Evolutionary conservation across 2,113 vertebrate genomes (phyloP).

Genomic region (Phocoena sinus): DNA sequence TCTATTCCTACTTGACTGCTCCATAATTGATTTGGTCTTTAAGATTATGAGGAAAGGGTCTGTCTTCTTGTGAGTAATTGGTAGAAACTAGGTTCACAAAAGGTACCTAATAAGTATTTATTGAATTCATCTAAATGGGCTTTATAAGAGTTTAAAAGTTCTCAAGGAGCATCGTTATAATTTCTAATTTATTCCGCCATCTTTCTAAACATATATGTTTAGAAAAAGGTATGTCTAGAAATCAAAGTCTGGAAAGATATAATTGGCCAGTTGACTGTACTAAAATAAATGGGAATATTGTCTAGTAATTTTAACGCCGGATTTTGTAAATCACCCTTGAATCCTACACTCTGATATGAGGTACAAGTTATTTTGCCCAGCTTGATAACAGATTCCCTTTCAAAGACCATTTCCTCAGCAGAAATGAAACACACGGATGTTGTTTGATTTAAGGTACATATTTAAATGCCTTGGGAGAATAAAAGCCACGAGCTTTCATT

Average conservation of each 20-base stretch:
- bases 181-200: conserved; percentile 30
- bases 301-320: conserved; percentile 16
- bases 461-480: conserved; percentile 16
- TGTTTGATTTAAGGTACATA: background rate
- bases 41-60: background rate
- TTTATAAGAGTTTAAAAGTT: background rate
- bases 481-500: conserved; percentile 12
- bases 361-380: conserved; percentile 7
- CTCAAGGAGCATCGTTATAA: background rate
- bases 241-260: background rate
- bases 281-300: background rate
- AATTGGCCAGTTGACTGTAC: background rate
- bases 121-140: background rate
- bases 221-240: conserved; percentile 1
- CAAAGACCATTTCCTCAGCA: background rate
- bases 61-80: background rate
- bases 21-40: background rate
- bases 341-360: background rate
- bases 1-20: background rate
- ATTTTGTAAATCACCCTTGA: conserved; percentile 31
- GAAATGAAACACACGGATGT: background rate
- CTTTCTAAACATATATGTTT: background rate
- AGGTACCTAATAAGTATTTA: background rate
- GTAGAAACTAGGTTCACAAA: background rate
- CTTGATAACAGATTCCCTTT: conserved; percentile 40